Percentiles rank a stretch among this genome's conserved stretches.
These are phyloP conservation scores for Zaprionus tsacasi DNA, from an alignment of 1,140 invertebrate species.

Conservation along the genomic window DNA sequence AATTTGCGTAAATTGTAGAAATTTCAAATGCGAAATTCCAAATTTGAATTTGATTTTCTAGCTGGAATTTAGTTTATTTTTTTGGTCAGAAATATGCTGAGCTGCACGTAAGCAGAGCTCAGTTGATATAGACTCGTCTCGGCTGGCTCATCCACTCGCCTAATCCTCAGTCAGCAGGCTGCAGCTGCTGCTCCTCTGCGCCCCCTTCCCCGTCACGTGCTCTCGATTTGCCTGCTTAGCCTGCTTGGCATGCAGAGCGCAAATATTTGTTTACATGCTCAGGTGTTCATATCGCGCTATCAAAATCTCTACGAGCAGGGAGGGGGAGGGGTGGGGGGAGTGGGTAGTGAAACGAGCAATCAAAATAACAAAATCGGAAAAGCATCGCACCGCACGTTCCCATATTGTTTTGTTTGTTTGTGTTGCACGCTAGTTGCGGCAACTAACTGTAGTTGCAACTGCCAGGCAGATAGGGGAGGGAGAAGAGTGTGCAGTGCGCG, in stretches of 20 bases:
- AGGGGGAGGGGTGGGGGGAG: background rate
- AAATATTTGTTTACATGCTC: conserved; percentile 50
- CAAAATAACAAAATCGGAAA: conserved; percentile 69
- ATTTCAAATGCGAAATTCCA: background rate
- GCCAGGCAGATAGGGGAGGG: background rate
- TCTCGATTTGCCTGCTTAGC: conserved; percentile 30
- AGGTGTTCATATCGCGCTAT: conserved; percentile 54
- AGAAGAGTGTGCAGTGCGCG: background rate
- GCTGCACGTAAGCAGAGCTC: background rate
- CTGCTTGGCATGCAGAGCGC: conserved; percentile 40
- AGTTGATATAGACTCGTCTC: background rate
- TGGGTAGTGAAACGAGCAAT: conserved; percentile 48
- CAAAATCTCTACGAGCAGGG: conserved; percentile 35
- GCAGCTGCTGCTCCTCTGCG: background rate
- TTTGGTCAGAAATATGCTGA: background rate
- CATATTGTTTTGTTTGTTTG: conserved; percentile 52
- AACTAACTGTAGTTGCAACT: conserved; percentile 18
- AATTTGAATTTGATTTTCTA: conserved; percentile 3
- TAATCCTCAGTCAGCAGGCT: background rate
- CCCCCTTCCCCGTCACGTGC: background rate
- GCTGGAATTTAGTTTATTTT: background rate
- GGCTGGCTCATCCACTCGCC: background rate
- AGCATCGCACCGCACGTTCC: conserved; percentile 54
- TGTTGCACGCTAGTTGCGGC: conserved; percentile 27
- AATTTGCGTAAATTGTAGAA: background rate